Evolutionary conservation across 2,888 invertebrate genomes (phyloP).

Genomic region (Marronus borbonicus): DNA sequence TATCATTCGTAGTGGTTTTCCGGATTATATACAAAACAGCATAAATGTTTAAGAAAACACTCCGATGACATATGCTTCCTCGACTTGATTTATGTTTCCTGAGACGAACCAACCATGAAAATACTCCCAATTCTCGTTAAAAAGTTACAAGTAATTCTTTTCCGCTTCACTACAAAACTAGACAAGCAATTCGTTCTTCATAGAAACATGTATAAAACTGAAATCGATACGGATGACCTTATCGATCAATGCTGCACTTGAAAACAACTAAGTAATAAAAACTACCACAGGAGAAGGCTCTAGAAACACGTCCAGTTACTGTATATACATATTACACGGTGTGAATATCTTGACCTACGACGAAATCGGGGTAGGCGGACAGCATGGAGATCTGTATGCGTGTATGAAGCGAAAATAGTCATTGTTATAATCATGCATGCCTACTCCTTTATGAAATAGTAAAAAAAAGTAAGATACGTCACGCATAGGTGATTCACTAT

Average conservation of each 20-base stretch:
- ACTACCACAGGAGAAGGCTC: constrained; percentile 9
- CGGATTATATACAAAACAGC: too few species aligned
- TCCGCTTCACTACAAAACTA: neutral
- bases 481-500: constrained; percentile 25
- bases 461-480: constrained; percentile 11
- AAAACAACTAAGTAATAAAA: neutral
- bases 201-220: neutral
- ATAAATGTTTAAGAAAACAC: neutral
- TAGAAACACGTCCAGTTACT: neutral
- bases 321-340: neutral
- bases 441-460: neutral
- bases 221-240: constrained; percentile 22
- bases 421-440: constrained; percentile 14
- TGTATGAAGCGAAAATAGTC: constrained; percentile 21
- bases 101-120: neutral
- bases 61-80: constrained; percentile 2
- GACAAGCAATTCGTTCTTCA: neutral
- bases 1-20: too few species aligned
- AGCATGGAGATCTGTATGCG: neutral
- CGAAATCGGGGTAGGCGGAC: neutral
- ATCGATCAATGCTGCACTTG: neutral
- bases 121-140: neutral
- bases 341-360: constrained; percentile 1
- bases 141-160: neutral
- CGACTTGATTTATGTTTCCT: neutral